Conservation (phyloP, 2,888 invertebrate species). For the Yponomeuta evonymella region DNA sequence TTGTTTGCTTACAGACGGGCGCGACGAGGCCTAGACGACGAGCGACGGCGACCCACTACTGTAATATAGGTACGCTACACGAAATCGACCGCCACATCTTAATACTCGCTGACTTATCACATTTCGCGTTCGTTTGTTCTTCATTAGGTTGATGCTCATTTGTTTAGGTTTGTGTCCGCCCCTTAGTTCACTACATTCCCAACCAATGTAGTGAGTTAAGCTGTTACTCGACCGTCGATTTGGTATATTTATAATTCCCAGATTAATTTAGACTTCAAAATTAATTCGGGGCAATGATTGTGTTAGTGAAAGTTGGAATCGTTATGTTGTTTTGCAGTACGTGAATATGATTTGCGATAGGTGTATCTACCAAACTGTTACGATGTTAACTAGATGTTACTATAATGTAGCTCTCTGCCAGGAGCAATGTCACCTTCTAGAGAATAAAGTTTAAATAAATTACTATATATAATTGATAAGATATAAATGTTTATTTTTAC, state of each 20-base stretch:
- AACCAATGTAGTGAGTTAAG: constrained; percentile 45
- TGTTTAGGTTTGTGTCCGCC: constrained; percentile 16
- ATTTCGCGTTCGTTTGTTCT: background rate
- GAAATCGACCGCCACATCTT: constrained; percentile 35
- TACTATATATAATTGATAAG: constrained; percentile 13
- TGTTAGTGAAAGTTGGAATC: background rate
- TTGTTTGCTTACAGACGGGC: background rate
- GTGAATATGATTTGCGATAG: background rate
- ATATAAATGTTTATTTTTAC: constrained; percentile 41
- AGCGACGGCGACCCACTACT: background rate
- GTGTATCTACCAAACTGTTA: background rate
- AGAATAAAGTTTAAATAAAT: constrained; percentile 21
- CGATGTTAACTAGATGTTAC: constrained; percentile 29
- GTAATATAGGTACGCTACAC: background rate
- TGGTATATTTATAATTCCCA: background rate
- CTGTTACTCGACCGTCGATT: background rate
- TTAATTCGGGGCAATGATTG: background rate
- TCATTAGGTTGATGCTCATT: background rate
- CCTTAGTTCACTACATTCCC: constrained; percentile 40
- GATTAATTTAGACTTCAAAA: background rate
- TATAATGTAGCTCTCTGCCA: constrained; percentile 45
- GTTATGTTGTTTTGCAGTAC: background rate
- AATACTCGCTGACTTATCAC: constrained; percentile 28
- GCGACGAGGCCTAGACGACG: background rate
- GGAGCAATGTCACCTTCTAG: constrained; percentile 60